phyloP scores from a whole-genome alignment of 2,888 invertebrate genomes.

The Rhamnusium bicolor region DNA sequence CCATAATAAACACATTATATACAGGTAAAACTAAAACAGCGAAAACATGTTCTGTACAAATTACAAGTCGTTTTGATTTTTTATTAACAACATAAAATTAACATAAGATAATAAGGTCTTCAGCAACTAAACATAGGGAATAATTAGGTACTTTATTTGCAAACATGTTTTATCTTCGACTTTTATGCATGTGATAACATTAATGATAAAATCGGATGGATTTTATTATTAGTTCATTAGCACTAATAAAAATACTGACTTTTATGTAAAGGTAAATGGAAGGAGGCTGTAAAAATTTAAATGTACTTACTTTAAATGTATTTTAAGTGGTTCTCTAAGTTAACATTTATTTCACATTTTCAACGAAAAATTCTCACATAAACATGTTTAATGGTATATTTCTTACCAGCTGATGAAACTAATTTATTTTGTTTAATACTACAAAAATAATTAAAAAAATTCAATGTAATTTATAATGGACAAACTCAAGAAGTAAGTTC shows the following conservation, averaged over 20 bases:
- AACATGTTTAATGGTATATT: neutral
- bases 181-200: neutral
- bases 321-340: neutral
- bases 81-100: neutral
- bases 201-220: slow-evolving; percentile 11
- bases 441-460: too few relatives aligned
- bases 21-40: neutral
- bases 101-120: slow-evolving; percentile 6
- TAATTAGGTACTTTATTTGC: slow-evolving; percentile 2
- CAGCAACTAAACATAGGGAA: slow-evolving; percentile 5
- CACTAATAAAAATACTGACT: neutral
- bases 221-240: slow-evolving; percentile 27
- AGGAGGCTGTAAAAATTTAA: slow-evolving; percentile 1
- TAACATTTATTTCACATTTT: slow-evolving; percentile 3
- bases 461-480: too few relatives aligned
- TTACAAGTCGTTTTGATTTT: slow-evolving; percentile 5
- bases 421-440: too few relatives aligned
- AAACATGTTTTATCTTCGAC: neutral
- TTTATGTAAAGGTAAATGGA: neutral
- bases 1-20: neutral
- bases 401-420: too few relatives aligned
- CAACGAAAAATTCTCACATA: neutral
- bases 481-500: too few relatives aligned
- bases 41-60: slow-evolving; percentile 13
- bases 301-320: neutral